Evolutionary conservation across 2,797 vertebrate genomes (phyloP), one percentile per base, ranked within the genome.

Genomic region (Leucoraja ocellata): DNA sequence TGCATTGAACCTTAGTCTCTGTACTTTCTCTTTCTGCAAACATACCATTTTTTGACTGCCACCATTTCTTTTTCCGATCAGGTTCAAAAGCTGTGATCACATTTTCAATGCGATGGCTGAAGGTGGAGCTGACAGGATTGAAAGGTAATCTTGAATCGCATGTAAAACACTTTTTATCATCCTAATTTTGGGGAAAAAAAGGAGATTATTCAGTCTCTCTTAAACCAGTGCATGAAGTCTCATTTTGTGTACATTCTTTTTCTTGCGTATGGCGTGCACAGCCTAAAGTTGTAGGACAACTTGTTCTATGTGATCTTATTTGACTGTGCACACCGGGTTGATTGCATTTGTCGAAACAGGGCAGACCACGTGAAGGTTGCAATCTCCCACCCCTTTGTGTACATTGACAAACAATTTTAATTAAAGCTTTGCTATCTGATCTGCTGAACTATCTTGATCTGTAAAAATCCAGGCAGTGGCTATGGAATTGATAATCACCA

Each of bases 1-100:
- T 74, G 71, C 6, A 23, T 74, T 79, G 13, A 36, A 32, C 8
- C 39, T 91, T 39, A 23, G 14, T 68, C 16, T 25, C 18, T 91
- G 16, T 91, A 25, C 11, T 9, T 73, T 9, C 18, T 16, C 25
- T 74, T 28, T 54, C 68, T 28, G 7, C 76, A 58, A 73, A 93
- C 91, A 73, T 94, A 98, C 98, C 98, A 0, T 98, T 98, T 96
- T 98, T 97, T 8, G 98, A 98, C 94, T 98, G 98, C 98, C 98
- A 99, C 98, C 98, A 99, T 94, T 96, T 97, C 93, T 96, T 96
- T 94, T 96, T 97, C 94, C 96, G 96, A 28, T 97, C 95, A 0
- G 95, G 95, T 93, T 97, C 97, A 94, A 98, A 98, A 0, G 95
- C 95, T 4, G 97, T 96, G 94, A 99, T 97, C 93, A 97, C 68